phyloP scores from a whole-genome alignment of 1,140 invertebrate species.

The Sinonovacula constricta region DNA sequence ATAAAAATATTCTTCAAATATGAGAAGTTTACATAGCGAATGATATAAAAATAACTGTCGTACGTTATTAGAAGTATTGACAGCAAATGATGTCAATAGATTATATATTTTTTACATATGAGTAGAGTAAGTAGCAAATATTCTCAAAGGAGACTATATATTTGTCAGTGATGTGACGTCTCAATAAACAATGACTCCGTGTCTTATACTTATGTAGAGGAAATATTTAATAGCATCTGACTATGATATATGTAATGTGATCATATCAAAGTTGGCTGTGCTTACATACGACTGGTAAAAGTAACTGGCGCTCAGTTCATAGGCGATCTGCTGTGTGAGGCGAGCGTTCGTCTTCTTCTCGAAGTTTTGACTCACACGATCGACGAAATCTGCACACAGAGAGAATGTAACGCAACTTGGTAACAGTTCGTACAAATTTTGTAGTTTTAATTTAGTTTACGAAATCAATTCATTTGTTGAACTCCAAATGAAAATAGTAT shows the following conservation, averaged over 20 bases:
- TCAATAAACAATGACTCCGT: neutral
- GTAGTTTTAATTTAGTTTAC: too few relatives aligned
- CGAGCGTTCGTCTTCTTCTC: conserved; percentile 84
- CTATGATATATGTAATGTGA: neutral
- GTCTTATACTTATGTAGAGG: neutral
- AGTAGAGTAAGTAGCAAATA: neutral
- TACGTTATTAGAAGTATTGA: too few relatives aligned
- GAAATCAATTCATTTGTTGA: too few relatives aligned
- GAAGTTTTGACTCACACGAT: conserved; percentile 85
- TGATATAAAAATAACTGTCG: too few relatives aligned
- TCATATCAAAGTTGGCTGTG: conserved; percentile 1
- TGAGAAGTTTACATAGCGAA: too few relatives aligned
- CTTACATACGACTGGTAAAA: conserved; percentile 78
- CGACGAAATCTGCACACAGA: conserved; percentile 38
- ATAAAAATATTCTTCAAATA: too few relatives aligned
- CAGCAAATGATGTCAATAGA: neutral
- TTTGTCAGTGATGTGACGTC: neutral
- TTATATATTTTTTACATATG: neutral
- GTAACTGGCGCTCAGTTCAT: conserved; percentile 90
- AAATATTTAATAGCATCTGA: neutral
- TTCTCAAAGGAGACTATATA: neutral
- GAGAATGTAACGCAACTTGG: too few relatives aligned
- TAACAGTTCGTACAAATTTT: too few relatives aligned
- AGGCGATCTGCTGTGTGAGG: conserved; percentile 91
- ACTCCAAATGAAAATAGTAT: too few relatives aligned